phyloP scores from a whole-genome alignment of 2,888 invertebrate species.

The Tridacna crocea region DNA sequence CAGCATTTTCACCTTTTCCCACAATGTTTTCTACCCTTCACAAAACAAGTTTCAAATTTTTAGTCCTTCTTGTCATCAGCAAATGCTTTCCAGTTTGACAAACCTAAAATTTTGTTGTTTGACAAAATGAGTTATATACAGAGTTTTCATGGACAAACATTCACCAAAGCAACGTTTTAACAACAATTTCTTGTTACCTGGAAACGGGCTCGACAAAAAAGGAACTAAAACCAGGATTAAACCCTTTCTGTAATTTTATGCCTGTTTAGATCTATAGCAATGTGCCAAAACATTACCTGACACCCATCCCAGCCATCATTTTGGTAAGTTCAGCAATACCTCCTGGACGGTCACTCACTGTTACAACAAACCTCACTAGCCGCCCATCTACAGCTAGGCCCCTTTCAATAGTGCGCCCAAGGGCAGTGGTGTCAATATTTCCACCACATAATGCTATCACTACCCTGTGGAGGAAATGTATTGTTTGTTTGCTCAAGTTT shows the following conservation, averaged over 20 bases:
- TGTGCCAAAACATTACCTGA: slow-evolving; percentile 83
- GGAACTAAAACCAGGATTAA: too few relatives aligned
- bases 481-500: not conserved
- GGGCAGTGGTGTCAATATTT: slow-evolving; percentile 95
- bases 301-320: slow-evolving; percentile 90
- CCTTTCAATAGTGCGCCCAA: slow-evolving; percentile 94
- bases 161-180: too few relatives aligned
- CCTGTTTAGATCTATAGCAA: too few relatives aligned
- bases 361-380: slow-evolving; percentile 87
- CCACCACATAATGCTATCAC: slow-evolving; percentile 92
- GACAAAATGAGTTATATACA: too few relatives aligned
- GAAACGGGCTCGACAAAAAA: too few relatives aligned
- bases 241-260: too few relatives aligned
- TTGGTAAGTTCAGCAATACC: slow-evolving; percentile 94
- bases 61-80: too few relatives aligned
- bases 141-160: too few relatives aligned
- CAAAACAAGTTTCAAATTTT: too few relatives aligned
- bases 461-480: slow-evolving; percentile 87
- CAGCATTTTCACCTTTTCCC: slow-evolving; percentile 13
- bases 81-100: too few relatives aligned
- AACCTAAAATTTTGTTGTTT: too few relatives aligned
- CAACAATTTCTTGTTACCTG: too few relatives aligned
- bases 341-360: slow-evolving; percentile 92
- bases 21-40: not conserved
- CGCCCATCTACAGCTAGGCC: slow-evolving; percentile 93